Evolutionary conservation across 2,888 invertebrate species (phyloP), one percentile per base, ranked within the genome.

Genomic region (Drosophila barbarae): DNA sequence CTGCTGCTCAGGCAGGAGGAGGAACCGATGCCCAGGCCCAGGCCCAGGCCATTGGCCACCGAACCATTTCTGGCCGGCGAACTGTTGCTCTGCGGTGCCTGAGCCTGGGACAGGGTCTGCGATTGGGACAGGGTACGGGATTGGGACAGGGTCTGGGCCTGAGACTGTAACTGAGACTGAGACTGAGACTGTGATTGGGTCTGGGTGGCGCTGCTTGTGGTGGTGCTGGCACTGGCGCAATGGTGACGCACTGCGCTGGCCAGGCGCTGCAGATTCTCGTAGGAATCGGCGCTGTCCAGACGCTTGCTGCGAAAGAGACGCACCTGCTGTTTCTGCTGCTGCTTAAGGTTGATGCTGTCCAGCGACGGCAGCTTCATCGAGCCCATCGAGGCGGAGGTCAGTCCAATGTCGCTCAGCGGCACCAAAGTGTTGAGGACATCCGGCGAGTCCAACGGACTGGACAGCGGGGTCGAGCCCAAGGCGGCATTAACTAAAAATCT

Each of bases 401-500:
- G 84, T 12, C 89, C 89, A 63, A 90, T 88, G 53, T 90, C 90
- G 72, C 89, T 87, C 3, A 90, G 74, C 34, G 90, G 90, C 67
- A 90, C 88, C 68, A 89, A 67, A 6, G 89, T 89, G 47, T 91
- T 87, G 57, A 92, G 83, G 32, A 90, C 94, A 80, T 95, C 95
- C 23, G 95, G 94, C 13, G 95, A 95, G 88, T 96, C 95, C 87
- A 95, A 90, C n/a, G 96, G 95, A 69, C 95, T 95, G 74, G 94
- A 95, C 64, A 94, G 91, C 6, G 95, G 93, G 53, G 95, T 95
- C 72, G 92, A 92, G 51, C 95, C 95, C 75, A 93, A 91, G 87
- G 94, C 94, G 76, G 95, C 94, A 90, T 95, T 95, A 63, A 95
- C 93, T 85, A 95, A 93, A 90, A 94, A 95, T 91, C 96, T 95